Percentiles rank a stretch among this genome's conserved stretches.
These are phyloP conservation scores for Guaruba guarouba DNA, from an alignment of 2,113 vertebrate genomes.

Conservation along the genomic window DNA sequence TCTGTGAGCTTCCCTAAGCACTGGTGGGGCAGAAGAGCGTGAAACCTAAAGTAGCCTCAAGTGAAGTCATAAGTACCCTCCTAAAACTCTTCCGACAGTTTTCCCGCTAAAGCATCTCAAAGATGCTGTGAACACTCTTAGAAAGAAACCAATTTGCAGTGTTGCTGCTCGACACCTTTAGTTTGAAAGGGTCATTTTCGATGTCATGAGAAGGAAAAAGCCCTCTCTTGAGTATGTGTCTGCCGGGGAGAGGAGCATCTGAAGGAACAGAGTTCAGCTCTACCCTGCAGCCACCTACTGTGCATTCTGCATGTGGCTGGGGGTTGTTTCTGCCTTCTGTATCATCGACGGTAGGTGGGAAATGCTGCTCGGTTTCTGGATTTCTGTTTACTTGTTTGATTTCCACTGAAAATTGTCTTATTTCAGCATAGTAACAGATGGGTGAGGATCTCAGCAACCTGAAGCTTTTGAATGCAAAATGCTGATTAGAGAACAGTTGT, in stretches of 20 bases:
- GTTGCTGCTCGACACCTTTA: background rate
- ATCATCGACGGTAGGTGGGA: background rate
- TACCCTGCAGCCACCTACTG: background rate
- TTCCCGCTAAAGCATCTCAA: background rate
- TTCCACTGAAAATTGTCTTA: background rate
- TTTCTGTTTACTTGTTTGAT: background rate
- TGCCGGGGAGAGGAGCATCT: background rate
- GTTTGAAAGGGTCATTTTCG: constrained; percentile 1
- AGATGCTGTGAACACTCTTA: background rate
- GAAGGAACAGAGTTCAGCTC: background rate
- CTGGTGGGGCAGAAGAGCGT: background rate
- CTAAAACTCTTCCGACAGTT: background rate
- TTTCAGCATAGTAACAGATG: background rate
- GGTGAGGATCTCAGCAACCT: constrained; percentile 1
- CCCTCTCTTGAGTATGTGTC: background rate
- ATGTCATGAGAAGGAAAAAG: background rate
- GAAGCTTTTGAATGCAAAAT: background rate
- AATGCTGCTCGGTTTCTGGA: background rate
- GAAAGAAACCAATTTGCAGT: background rate
- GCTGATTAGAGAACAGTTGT: constrained; percentile 7
- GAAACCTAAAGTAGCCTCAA: background rate
- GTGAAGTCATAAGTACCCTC: background rate
- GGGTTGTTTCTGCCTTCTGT: constrained; percentile 8
- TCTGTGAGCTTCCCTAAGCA: background rate
- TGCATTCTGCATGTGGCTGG: background rate